Evolutionary conservation across 2,797 vertebrate species (phyloP), one percentile per base, ranked within the genome.

Genomic region (Telmatherina bonti): DNA sequence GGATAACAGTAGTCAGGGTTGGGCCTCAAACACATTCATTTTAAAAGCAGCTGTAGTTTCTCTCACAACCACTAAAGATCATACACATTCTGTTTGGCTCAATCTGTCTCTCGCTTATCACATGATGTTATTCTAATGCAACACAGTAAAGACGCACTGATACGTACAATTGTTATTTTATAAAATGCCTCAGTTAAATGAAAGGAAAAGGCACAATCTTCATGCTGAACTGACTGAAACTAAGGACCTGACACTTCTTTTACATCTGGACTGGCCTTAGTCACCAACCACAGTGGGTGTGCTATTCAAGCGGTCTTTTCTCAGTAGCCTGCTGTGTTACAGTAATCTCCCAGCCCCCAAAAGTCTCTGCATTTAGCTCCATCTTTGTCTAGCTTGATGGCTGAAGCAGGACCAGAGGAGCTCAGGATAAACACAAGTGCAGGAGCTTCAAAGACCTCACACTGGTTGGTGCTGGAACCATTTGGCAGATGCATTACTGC

Each of bases 381-480:
- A 62, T 85, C 84, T 78, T 86, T 84, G 86, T 88, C 81, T 85
- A 88, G 76, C 74, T 73, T 85, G 76, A 82, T 79, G 82, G 65
- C 70, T 79, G 69, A 47, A 85, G 68, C 65, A 66, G 60, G 76
- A 87, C 72, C 84, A 84, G 66, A 63, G 56, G 13, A 30, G 64
- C 72, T 81, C 66, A 76, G 73, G 45, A 59, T 85, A 91, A 92
- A 91, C 87, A 91, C 75, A 67, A 79, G 55, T 62, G 56, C 75
- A 70, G 79, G 67, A 47, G 65, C 81, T 86, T 92, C 89, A 91
- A 89, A 91, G 87, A 75, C 72, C 77, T 74, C 89, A 83, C 78
- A 72, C 79, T 83, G 87, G 58, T 76, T 31, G 68, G 62, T 62
- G 10, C 71, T 52, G 72, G 75, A 61, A 72, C 77, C 64, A 35